A percentile compares a stretch with the other conserved stretches of the same genome.
Conservation (phyloP, 1,140 invertebrate genomes). For the Hyphantria cunea region DNA sequence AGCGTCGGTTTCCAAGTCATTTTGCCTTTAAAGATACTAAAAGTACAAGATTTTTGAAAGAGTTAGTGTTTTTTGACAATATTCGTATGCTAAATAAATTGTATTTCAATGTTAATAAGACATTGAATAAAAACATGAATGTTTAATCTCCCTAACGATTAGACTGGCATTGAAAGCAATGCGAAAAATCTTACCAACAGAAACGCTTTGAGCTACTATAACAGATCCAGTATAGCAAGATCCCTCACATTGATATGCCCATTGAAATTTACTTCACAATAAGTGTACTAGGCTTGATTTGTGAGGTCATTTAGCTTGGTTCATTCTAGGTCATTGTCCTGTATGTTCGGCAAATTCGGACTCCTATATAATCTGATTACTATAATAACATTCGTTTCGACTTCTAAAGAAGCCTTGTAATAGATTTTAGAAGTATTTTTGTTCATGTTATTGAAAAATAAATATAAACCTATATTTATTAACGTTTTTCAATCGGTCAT, state of each 20-base stretch:
- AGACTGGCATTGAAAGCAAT: not conserved
- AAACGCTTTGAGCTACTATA: not conserved
- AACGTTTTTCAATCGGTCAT: no score
- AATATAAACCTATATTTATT: no score
- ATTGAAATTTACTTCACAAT: not conserved
- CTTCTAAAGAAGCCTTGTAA: constrained; percentile 5
- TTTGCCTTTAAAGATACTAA: no score
- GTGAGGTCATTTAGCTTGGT: constrained; percentile 3
- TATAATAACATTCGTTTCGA: constrained; percentile 20
- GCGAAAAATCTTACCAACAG: not conserved
- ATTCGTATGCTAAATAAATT: no score
- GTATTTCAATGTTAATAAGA: no score
- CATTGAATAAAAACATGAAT: not conserved
- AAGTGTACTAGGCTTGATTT: not conserved
- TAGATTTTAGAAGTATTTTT: not conserved
- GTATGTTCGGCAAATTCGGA: constrained; percentile 1
- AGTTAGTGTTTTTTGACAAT: no score
- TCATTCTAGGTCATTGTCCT: constrained; percentile 11
- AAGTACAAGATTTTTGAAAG: no score
- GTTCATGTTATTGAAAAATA: not conserved
- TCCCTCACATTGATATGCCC: not conserved
- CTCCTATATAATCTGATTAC: constrained; percentile 26
- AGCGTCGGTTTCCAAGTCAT: no score
- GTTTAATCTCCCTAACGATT: not conserved
- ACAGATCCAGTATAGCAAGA: not conserved